phyloP scores from a whole-genome alignment of 2,113 vertebrate genomes.

The Cnemophilus loriae region DNA sequence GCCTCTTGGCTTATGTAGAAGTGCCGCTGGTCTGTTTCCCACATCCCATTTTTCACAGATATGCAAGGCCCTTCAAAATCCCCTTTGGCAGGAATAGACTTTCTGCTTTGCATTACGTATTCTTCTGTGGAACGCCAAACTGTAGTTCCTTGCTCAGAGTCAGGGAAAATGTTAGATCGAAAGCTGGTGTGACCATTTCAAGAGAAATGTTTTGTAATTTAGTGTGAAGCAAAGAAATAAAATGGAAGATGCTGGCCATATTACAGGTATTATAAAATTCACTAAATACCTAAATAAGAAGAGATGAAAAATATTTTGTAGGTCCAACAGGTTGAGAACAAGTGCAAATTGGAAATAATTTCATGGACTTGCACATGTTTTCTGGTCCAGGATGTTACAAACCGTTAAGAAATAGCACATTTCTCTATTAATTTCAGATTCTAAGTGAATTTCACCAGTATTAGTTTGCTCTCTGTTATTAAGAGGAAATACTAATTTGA shows the following conservation, averaged over 20 bases:
- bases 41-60: background rate
- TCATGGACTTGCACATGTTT: background rate
- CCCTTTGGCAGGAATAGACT: background rate
- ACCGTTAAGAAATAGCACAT: background rate
- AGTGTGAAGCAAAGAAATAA: background rate
- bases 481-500: background rate
- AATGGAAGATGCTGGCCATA: background rate
- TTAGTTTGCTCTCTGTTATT: background rate
- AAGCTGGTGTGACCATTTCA: background rate
- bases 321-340: background rate
- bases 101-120: background rate
- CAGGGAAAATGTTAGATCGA: background rate
- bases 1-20: background rate
- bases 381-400: background rate
- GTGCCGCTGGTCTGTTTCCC: background rate
- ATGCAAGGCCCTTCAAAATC: background rate
- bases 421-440: background rate
- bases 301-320: background rate
- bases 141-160: background rate
- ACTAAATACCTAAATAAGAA: background rate
- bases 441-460: background rate
- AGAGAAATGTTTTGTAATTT: background rate
- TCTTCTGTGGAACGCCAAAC: background rate
- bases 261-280: background rate
- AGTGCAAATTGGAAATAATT: background rate